A percentile compares a stretch with the other conserved stretches of the same genome.
Conservation (phyloP, 2,113 vertebrate species). For the Podarcis raffonei region DNA sequence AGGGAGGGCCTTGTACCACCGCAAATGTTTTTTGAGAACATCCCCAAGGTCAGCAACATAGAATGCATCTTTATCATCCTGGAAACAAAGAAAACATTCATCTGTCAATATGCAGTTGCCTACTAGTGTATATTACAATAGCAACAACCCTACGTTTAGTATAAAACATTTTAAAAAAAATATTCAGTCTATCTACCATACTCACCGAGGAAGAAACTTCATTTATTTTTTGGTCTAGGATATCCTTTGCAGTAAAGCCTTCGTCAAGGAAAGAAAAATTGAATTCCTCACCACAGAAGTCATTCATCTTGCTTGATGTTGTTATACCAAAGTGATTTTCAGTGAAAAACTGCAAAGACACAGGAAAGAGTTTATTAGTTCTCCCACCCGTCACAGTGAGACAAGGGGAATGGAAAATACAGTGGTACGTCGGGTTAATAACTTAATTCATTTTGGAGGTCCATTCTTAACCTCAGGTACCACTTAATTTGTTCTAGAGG, state of each 20-base stretch:
- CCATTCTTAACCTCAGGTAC: no score
- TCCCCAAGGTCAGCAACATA: constrained; percentile 96
- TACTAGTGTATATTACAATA: neutral
- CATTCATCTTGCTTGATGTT: constrained; percentile 76
- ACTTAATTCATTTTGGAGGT: no score
- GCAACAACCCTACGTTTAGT: neutral
- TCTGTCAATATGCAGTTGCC: neutral
- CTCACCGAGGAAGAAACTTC: constrained; percentile 92
- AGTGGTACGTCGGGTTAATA: no score
- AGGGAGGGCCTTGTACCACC: constrained; percentile 89
- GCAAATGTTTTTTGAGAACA: constrained; percentile 91
- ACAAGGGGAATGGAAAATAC: neutral
- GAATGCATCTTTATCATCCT: constrained; percentile 98
- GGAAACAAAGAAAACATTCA: constrained; percentile 37
- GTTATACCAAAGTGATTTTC: constrained; percentile 10
- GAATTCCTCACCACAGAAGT: constrained; percentile 77
- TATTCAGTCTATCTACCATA: neutral
- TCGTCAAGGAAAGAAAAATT: constrained; percentile 92
- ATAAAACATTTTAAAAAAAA: neutral
- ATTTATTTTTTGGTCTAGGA: constrained; percentile 95
- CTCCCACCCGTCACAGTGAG: neutral
- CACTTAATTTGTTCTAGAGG: no score
- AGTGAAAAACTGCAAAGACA: constrained; percentile 69
- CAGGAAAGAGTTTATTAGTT: neutral
- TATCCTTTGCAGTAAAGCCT: constrained; percentile 93